Conservation (phyloP, 2,888 invertebrate species). For the Ophioninae sp. region DNA sequence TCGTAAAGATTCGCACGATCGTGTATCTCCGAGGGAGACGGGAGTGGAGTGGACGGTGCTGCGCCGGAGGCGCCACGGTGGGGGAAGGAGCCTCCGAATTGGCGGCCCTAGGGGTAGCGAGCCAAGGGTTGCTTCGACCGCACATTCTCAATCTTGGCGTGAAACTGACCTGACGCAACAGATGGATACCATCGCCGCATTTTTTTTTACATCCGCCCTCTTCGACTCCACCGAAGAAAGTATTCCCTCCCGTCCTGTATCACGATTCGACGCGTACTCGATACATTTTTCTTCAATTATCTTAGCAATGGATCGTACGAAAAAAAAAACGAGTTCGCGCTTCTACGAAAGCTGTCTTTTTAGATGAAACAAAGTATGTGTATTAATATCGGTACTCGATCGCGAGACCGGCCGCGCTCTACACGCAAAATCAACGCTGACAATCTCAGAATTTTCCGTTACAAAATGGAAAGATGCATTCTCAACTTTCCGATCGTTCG, state of each 20-base stretch:
- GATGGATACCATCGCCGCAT: slow-evolving; percentile 46
- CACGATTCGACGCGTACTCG: not conserved
- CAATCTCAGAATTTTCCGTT: no score
- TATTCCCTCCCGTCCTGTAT: not conserved
- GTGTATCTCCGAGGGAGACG: not conserved
- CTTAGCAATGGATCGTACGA: no score
- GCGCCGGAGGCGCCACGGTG: slow-evolving; percentile 26
- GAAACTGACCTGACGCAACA: slow-evolving; percentile 63
- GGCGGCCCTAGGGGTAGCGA: slow-evolving; percentile 51
- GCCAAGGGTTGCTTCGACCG: slow-evolving; percentile 44
- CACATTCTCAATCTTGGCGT: slow-evolving; percentile 22
- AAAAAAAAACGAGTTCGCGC: not conserved
- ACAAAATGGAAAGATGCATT: no score
- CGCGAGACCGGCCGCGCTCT: no score
- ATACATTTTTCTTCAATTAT: not conserved
- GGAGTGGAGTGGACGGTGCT: slow-evolving; percentile 9
- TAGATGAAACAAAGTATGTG: no score
- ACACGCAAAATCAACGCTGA: no score
- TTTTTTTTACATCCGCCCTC: slow-evolving; percentile 20
- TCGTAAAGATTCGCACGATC: not conserved
- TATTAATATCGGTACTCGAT: no score
- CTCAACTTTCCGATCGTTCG: no score
- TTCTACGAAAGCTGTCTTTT: no score
- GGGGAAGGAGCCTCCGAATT: slow-evolving; percentile 37
- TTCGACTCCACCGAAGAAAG: not conserved